phyloP scores from a whole-genome alignment of 2,888 invertebrate species.

The Campoplex nolae region DNA sequence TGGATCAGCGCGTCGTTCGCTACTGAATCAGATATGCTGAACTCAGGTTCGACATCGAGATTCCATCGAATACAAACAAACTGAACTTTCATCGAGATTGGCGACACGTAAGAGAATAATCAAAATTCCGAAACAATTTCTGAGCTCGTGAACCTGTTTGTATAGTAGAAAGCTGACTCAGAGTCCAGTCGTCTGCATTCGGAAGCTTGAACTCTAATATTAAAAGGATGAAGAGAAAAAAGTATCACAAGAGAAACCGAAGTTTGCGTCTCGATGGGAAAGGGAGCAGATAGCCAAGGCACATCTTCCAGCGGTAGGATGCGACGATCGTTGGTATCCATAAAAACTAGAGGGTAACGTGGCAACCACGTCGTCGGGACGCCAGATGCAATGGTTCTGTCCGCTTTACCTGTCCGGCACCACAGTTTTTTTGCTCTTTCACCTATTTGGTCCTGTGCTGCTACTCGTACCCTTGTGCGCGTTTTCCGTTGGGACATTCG shows the following conservation, averaged over 20 bases:
- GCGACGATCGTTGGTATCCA: slow-evolving; percentile 16
- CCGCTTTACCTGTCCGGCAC: slow-evolving; percentile 41
- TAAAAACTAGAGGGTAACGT: slow-evolving; percentile 50
- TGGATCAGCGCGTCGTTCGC: not conserved
- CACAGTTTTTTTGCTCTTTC: slow-evolving; percentile 13
- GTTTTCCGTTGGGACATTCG: slow-evolving; percentile 47
- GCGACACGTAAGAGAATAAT: not conserved
- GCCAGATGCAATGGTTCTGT: slow-evolving; percentile 58
- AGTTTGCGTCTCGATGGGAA: slow-evolving; percentile 10
- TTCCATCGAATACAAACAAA: slow-evolving; percentile 5
- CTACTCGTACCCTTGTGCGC: not conserved
- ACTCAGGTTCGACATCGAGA: not conserved
- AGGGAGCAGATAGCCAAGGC: not conserved
- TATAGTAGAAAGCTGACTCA: slow-evolving; percentile 15
- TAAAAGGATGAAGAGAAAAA: slow-evolving; percentile 34
- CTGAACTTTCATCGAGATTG: slow-evolving; percentile 1
- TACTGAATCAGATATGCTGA: not conserved
- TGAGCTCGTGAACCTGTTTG: not conserved
- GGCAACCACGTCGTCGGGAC: slow-evolving; percentile 35
- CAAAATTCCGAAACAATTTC: not conserved
- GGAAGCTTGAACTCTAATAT: slow-evolving; percentile 31
- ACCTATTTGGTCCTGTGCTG: not conserved
- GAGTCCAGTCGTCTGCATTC: not conserved
- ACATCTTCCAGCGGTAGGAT: slow-evolving; percentile 8
- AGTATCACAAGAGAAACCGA: slow-evolving; percentile 2